These are phyloP conservation scores for Pangasianodon hypophthalmus DNA, from an alignment of 2,113 vertebrate species.

Conservation along the genomic window DNA sequence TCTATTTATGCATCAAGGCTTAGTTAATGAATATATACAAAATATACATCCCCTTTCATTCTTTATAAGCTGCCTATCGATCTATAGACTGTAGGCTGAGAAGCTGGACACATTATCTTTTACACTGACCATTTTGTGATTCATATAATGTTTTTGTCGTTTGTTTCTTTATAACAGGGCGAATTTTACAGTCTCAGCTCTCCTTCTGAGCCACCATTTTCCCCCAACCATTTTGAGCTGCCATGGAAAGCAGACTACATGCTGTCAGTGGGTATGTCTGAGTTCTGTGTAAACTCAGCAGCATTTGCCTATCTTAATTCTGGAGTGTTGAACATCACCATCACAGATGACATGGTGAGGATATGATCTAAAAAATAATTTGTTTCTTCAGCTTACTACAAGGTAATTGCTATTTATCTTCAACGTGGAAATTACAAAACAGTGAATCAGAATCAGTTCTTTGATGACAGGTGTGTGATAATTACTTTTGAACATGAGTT, in stretches of 20 bases:
- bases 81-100: background rate
- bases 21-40: background rate
- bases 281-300: conserved; percentile 72
- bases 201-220: conserved; percentile 67
- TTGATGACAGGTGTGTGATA: too few relatives aligned
- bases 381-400: background rate
- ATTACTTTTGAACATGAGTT: too few relatives aligned
- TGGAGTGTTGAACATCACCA: conserved; percentile 55
- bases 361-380: background rate
- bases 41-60: background rate
- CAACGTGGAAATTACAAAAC: background rate
- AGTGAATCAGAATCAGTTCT: background rate
- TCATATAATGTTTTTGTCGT: background rate
- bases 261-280: conserved; percentile 70
- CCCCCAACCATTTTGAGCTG: conserved; percentile 59
- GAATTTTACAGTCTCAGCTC: conserved; percentile 61
- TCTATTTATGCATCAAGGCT: background rate
- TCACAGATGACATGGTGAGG: conserved; percentile 71
- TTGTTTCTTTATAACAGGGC: conserved; percentile 58
- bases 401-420: background rate
- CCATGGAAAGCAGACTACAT: conserved; percentile 56
- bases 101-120: background rate
- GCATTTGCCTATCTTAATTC: conserved; percentile 62
- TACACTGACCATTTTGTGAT: background rate
- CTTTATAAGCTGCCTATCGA: background rate